A percentile compares a stretch with the other conserved stretches of the same genome.
Conservation (phyloP, 2,888 invertebrate genomes). For the Chymomyza fuscimana region DNA sequence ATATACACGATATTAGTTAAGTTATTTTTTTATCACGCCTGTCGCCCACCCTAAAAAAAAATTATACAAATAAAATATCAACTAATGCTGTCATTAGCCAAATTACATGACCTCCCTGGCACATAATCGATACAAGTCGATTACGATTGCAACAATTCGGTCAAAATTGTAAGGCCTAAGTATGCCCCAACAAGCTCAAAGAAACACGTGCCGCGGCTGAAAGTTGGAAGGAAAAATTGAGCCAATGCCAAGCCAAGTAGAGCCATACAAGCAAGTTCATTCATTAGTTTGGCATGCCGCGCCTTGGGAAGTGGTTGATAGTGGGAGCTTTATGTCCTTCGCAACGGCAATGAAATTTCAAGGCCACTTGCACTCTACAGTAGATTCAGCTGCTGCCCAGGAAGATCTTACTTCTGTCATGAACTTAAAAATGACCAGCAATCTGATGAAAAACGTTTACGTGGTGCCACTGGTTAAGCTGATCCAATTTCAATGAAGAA, state of each 20-base stretch:
- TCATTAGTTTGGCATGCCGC: conserved; percentile 26
- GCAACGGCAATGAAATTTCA: conserved; percentile 6
- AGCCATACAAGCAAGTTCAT: conserved; percentile 48
- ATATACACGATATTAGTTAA: conserved; percentile 48
- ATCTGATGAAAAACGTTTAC: too few relatives aligned
- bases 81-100: conserved; percentile 47
- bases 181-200: background rate
- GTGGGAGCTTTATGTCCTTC: background rate
- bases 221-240: background rate
- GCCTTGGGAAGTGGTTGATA: background rate
- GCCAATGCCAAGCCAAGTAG: conserved; percentile 2
- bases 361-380: conserved; percentile 2
- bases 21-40: background rate
- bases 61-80: background rate
- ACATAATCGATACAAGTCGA: conserved; percentile 66
- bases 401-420: too few relatives aligned
- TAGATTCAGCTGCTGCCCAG: background rate
- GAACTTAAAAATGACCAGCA: too few relatives aligned
- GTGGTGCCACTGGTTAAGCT: too few relatives aligned
- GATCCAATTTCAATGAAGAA: too few relatives aligned
- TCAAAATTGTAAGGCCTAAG: conserved; percentile 58
- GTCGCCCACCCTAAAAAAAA: background rate
- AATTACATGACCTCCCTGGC: conserved; percentile 79
- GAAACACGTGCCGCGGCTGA: background rate
- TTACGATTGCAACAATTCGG: conserved; percentile 45